Conservation (phyloP, 2,888 invertebrate genomes). For the Lasioglossum villosulum region DNA sequence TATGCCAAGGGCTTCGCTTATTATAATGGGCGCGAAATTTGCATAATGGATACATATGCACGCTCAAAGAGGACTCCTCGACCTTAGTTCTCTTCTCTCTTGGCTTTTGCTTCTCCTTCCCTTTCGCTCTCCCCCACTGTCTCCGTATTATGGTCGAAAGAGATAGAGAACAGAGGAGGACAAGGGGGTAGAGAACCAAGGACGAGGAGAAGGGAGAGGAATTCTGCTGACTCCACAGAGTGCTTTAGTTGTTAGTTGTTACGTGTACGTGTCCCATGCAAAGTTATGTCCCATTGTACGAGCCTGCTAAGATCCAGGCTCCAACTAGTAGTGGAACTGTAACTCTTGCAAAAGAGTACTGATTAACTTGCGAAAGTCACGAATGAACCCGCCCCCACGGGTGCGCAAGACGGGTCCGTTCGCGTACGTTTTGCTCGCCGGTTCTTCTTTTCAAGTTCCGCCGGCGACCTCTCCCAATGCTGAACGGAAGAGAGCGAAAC, state of each 20-base stretch:
- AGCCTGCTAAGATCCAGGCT: slow-evolving; percentile 74
- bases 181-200: slow-evolving; percentile 4
- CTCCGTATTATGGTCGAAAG: slow-evolving; percentile 36
- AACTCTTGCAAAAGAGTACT: slow-evolving; percentile 74
- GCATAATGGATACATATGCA: slow-evolving; percentile 84
- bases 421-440: slow-evolving; percentile 45
- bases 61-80: slow-evolving; percentile 76
- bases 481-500: neutral
- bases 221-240: slow-evolving; percentile 76
- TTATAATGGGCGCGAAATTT: slow-evolving; percentile 83
- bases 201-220: slow-evolving; percentile 51
- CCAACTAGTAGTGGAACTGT: slow-evolving; percentile 58
- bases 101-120: slow-evolving; percentile 49
- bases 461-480: neutral
- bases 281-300: slow-evolving; percentile 82
- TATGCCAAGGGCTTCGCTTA: slow-evolving; percentile 82
- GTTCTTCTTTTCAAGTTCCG: slow-evolving; percentile 56
- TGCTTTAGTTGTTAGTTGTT: slow-evolving; percentile 84
- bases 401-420: slow-evolving; percentile 35
- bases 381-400: slow-evolving; percentile 63
- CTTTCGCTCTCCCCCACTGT: slow-evolving; percentile 10
- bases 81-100: slow-evolving; percentile 67
- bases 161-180: slow-evolving; percentile 4
- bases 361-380: slow-evolving; percentile 77
- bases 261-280: slow-evolving; percentile 78